Evolutionary conservation across 2,113 vertebrate genomes (phyloP).

Genomic region (Machaerirhynchus nigripectus): DNA sequence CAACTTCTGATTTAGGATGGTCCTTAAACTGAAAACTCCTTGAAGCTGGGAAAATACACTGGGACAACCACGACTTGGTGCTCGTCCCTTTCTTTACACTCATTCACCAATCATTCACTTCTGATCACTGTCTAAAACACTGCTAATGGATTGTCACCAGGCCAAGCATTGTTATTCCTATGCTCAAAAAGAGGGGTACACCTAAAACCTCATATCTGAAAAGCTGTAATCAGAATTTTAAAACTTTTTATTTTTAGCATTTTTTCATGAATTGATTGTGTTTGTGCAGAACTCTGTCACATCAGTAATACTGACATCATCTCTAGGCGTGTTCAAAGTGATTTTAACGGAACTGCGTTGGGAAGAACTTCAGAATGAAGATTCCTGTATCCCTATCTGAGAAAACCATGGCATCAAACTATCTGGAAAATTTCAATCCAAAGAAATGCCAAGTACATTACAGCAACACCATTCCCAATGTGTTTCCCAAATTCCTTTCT

Average conservation of each 20-base stretch:
- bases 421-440: neutral
- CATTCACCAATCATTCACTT: neutral
- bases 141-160: neutral
- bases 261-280: neutral
- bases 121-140: neutral
- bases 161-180: neutral
- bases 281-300: neutral
- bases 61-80: neutral
- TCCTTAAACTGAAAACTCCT: neutral
- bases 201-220: neutral
- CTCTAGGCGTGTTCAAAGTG: neutral
- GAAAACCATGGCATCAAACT: neutral
- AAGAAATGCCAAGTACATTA: neutral
- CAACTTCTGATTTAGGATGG: neutral
- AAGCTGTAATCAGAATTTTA: neutral
- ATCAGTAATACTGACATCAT: neutral
- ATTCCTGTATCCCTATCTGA: neutral
- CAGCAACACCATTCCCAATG: neutral
- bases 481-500: neutral
- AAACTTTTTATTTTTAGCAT: neutral
- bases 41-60: neutral
- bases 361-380: neutral
- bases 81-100: neutral
- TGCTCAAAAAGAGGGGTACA: neutral
- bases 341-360: neutral